Evolutionary conservation across 2,113 vertebrate species (phyloP).

Genomic region (Diphyllodes magnificus): DNA sequence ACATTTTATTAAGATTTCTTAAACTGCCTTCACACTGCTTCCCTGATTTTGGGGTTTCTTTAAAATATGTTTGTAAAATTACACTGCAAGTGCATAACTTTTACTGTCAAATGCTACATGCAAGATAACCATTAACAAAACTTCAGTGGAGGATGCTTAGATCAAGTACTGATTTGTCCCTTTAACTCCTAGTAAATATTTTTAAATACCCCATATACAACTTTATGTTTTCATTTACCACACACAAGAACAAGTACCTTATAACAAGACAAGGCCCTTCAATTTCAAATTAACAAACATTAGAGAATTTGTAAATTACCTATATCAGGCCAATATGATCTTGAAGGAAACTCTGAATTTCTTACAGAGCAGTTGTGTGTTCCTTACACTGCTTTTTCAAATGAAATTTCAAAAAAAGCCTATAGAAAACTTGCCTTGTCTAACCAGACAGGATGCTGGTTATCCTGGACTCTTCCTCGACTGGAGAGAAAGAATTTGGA

Average conservation of each 20-base stretch:
- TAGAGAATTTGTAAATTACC: not conserved
- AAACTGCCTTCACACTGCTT: not conserved
- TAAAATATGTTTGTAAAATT: not conserved
- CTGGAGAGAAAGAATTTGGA: constrained; percentile 94
- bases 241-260: not conserved
- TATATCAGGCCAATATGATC: not conserved
- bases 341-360: not conserved
- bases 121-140: not conserved
- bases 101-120: not conserved
- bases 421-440: constrained; percentile 80
- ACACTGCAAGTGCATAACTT: not conserved
- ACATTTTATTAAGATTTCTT: not conserved
- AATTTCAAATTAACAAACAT: not conserved
- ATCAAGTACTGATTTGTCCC: not conserved
- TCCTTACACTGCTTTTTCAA: not conserved
- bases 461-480: constrained; percentile 86
- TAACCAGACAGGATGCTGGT: constrained; percentile 78
- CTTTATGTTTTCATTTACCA: not conserved
- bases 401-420: not conserved
- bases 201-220: not conserved
- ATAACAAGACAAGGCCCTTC: not conserved
- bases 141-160: not conserved
- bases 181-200: not conserved
- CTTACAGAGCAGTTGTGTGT: not conserved
- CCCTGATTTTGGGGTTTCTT: not conserved